Percentiles rank a stretch among this genome's conserved stretches.
These are phyloP conservation scores for Gryllus bimaculatus DNA, from an alignment of 1,140 invertebrate genomes.

Conservation along the genomic window DNA sequence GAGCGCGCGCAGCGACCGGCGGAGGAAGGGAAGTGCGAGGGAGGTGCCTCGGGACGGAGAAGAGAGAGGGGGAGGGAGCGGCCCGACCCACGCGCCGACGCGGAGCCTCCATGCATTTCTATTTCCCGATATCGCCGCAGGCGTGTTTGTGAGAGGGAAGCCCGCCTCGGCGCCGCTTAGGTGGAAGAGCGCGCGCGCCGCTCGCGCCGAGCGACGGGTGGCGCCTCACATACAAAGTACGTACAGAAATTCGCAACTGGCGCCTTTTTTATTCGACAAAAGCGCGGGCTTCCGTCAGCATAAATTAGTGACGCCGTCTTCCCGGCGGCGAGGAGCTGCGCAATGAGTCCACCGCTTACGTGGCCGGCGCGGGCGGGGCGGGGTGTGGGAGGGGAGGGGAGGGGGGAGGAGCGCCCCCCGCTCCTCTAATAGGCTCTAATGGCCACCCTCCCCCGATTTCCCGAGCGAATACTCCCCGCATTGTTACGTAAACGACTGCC, in stretches of 20 bases:
- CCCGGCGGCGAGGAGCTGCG: too few species aligned
- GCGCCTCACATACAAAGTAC: background rate
- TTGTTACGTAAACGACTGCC: slow-evolving; percentile 3
- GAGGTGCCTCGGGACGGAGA: background rate
- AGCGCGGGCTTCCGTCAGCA: background rate
- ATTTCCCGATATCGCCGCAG: background rate
- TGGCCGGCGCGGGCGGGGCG: too few species aligned
- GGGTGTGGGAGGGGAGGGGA: too few species aligned
- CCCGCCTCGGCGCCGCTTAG: too few species aligned
- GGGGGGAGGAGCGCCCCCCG: too few species aligned
- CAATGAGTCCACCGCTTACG: too few species aligned
- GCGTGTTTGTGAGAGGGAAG: background rate
- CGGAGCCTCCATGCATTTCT: background rate
- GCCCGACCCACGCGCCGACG: too few species aligned
- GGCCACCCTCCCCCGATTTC: background rate
- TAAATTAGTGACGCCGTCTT: background rate
- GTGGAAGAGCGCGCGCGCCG: background rate
- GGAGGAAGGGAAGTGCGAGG: too few species aligned
- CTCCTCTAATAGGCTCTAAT: background rate
- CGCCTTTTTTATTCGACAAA: background rate
- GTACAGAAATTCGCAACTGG: background rate
- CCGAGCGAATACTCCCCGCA: background rate
- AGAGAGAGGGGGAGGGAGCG: background rate
- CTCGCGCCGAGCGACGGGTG: too few species aligned
- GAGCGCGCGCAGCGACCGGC: too few species aligned